Percentiles rank a stretch among this genome's conserved stretches.
phyloP scores from a whole-genome alignment of 2,888 invertebrate genomes.

The Cyaniris semiargus region DNA sequence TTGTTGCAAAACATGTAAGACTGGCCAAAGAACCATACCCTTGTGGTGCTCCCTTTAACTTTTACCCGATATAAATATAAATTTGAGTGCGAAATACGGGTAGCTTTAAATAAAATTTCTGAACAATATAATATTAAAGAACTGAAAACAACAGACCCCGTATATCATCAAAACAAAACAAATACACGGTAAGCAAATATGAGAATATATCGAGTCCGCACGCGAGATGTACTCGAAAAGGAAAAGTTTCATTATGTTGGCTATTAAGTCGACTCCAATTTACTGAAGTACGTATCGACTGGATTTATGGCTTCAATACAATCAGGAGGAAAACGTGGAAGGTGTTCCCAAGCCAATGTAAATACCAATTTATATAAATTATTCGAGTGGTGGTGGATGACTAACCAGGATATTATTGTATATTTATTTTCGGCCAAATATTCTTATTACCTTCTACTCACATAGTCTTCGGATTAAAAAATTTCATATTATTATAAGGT shows the following conservation, averaged over 20 bases:
- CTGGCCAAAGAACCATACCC: background rate
- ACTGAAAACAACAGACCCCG: background rate
- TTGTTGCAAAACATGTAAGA: background rate
- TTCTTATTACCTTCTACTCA: background rate
- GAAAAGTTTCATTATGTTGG: constrained; percentile 52
- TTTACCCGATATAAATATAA: background rate
- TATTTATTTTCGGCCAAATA: background rate
- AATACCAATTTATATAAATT: constrained; percentile 24
- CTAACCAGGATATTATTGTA: background rate
- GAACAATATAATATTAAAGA: background rate
- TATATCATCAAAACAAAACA: background rate
- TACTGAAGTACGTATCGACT: constrained; percentile 50
- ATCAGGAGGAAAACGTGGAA: constrained; percentile 50
- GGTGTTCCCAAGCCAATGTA: constrained; percentile 20
- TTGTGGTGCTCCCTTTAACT: background rate
- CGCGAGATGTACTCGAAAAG: constrained; percentile 35
- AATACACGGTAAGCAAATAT: background rate
- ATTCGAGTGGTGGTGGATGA: background rate
- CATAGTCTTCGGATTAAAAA: background rate
- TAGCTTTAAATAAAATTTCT: background rate
- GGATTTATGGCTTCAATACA: constrained; percentile 63
- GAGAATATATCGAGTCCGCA: background rate
- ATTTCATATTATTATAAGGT: no score
- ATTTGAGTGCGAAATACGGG: background rate
- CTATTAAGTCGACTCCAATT: constrained; percentile 51